A percentile compares a stretch with the other conserved stretches of the same genome.
These are phyloP conservation scores for Halcyon badia DNA, from an alignment of 2,797 vertebrate genomes.

Conservation along the genomic window DNA sequence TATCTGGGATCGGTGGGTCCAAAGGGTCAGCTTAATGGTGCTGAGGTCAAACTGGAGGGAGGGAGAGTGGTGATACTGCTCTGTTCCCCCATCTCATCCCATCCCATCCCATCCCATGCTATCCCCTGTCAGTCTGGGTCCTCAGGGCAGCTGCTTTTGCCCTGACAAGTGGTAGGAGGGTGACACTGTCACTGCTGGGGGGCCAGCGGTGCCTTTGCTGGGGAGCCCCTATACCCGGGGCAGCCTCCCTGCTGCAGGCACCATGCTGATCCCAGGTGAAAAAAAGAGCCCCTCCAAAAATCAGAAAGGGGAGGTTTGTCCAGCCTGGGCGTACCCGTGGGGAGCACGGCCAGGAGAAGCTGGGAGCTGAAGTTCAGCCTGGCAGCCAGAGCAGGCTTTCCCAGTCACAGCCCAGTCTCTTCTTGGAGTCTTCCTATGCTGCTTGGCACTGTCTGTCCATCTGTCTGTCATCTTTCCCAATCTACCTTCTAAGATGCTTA, in stretches of 20 bases:
- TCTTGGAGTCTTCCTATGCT: slow-evolving; percentile 33
- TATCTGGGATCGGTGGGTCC: accelerated
- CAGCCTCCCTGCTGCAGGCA: neutral
- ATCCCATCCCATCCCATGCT: too few species aligned
- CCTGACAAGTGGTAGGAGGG: neutral
- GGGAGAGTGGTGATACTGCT: neutral
- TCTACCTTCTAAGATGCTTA: slow-evolving; percentile 75
- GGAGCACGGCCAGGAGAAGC: accelerated
- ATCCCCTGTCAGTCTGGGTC: neutral
- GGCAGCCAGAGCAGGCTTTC: neutral
- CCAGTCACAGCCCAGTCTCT: neutral
- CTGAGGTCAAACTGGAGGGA: neutral
- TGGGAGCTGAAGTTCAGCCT: neutral
- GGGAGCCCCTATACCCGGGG: neutral
- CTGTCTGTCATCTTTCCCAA: slow-evolving; percentile 19
- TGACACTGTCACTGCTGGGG: neutral
- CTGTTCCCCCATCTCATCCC: neutral
- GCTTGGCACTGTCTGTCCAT: neutral
- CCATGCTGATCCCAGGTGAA: accelerated
- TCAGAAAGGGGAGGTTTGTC: neutral
- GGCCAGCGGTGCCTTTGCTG: neutral
- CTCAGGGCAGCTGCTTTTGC: neutral
- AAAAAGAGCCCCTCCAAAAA: neutral
- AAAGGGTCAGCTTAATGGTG: neutral
- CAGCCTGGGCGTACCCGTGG: accelerated